These are phyloP conservation scores for Mesorhabditis sp. DNA, from an alignment of 2,888 invertebrate genomes.

Conservation along the genomic window DNA sequence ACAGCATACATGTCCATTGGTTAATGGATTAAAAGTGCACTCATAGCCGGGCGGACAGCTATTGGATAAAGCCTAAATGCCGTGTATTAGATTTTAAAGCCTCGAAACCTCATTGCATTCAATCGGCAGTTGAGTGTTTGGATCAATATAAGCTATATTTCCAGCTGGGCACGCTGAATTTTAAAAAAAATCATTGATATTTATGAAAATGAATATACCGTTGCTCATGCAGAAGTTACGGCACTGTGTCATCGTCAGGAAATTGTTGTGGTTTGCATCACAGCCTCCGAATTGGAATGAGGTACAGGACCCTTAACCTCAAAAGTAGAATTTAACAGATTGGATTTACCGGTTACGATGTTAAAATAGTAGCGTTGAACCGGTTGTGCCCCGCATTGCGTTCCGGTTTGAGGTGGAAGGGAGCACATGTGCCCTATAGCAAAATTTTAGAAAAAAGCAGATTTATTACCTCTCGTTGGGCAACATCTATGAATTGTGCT, in stretches of 20 bases:
- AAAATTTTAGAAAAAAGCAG: too few relatives aligned
- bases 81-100: not conserved
- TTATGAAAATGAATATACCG: slow-evolving; percentile 6
- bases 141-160: slow-evolving; percentile 44
- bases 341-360: too few relatives aligned
- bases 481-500: slow-evolving; percentile 39
- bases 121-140: slow-evolving; percentile 40
- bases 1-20: slow-evolving; percentile 45
- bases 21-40: slow-evolving; percentile 36
- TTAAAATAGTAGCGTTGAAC: slow-evolving; percentile 32
- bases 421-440: slow-evolving; percentile 36
- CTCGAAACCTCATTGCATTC: slow-evolving; percentile 32
- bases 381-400: slow-evolving; percentile 26
- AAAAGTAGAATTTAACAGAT: not conserved
- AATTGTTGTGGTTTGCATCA: slow-evolving; percentile 48
- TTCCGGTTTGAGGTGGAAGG: slow-evolving; percentile 42
- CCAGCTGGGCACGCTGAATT: slow-evolving; percentile 36
- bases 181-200: not conserved
- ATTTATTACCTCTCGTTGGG: slow-evolving; percentile 27
- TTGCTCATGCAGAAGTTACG: slow-evolving; percentile 40
- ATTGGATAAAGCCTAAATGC: slow-evolving; percentile 25
- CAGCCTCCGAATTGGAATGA: slow-evolving; percentile 49
- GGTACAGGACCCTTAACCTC: slow-evolving; percentile 28
- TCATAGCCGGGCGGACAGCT: slow-evolving; percentile 33
- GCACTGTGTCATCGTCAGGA: slow-evolving; percentile 42